Percentiles rank a stretch among this genome's conserved stretches.
phyloP scores from a whole-genome alignment of 2,797 vertebrate species.

The Zenarchopterus dispar region DNA sequence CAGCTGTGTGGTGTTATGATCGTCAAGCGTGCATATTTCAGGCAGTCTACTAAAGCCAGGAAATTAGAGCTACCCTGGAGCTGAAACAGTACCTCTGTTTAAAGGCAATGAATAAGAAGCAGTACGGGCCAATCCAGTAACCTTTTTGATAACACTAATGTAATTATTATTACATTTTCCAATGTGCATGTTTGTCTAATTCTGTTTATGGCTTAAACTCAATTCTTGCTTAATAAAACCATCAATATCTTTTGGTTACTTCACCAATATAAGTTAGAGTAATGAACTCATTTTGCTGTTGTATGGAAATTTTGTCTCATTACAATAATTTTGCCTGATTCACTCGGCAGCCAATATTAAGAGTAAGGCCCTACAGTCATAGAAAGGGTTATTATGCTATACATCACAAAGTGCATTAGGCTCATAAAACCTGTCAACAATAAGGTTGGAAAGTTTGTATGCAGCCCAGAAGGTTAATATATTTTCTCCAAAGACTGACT shows the following conservation, averaged over 20 bases:
- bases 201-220: slow-evolving; percentile 83
- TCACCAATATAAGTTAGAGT: slow-evolving; percentile 85
- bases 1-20: slow-evolving; percentile 28
- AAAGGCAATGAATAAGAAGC: slow-evolving; percentile 60
- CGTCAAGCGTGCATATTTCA: slow-evolving; percentile 33
- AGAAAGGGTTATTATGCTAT: slow-evolving; percentile 86
- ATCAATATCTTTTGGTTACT: slow-evolving; percentile 85
- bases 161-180: slow-evolving; percentile 83
- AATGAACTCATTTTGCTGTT: slow-evolving; percentile 89
- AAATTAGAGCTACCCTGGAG: slow-evolving; percentile 38
- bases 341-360: slow-evolving; percentile 85
- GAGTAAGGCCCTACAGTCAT: slow-evolving; percentile 86
- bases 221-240: slow-evolving; percentile 83
- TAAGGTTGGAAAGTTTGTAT: slow-evolving; percentile 82
- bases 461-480: slow-evolving; percentile 80
- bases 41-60: slow-evolving; percentile 30
- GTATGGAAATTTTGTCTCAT: slow-evolving; percentile 88
- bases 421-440: slow-evolving; percentile 88
- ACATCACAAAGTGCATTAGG: slow-evolving; percentile 88
- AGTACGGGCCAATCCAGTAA: slow-evolving; percentile 64
- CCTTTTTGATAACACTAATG: slow-evolving; percentile 78
- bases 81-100: slow-evolving; percentile 51
- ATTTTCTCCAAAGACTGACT: slow-evolving; percentile 74
- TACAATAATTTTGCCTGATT: slow-evolving; percentile 89
- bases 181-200: slow-evolving; percentile 80